Evolutionary conservation across 2,797 vertebrate genomes (phyloP), one percentile per base, ranked within the genome.

Genomic region (Acanthopagrus latus): DNA sequence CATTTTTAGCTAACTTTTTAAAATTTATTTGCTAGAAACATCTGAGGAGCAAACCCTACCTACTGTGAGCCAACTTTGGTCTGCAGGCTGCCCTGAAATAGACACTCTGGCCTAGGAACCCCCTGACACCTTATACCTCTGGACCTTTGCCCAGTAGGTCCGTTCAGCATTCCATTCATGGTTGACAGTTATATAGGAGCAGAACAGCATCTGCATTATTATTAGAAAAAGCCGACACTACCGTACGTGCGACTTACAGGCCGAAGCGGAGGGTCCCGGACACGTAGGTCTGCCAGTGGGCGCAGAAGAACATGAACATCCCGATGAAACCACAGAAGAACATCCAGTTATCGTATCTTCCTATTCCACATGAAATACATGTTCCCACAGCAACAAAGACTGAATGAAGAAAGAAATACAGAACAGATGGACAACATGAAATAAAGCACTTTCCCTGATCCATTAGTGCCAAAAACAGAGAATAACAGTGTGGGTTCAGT

Each of bases 241-340:
- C 5, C 43, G 7, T n/a, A 4, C 13, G 7, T 23, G 44, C 16
- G 43, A 96, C 97, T 96, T 94, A 99, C 98, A 96, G 95, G 93
- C 97, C 97, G 85, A 99, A 99, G 77, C 95, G 96, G 46, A 99
- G 95, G 0, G 96, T 97, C 76, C 98, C 98, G 0, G 98, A 99
- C 62, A 99, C 98, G 0, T 99, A 99, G 50, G 98, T 98, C 94
- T 99, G 98, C 98, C 98, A 99, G 90, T 99, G 98, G 71, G 98
- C 98, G 82, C 98, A 99, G 94, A 98, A 99, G 93, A 99, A 99
- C 96, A 99, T 96, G 91, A 99, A 98, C 95, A 97, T 96, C 72
- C 97, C 97, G 71, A 98, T 89, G 80, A 99, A 99, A 79, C 96
- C 97, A 81, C 96, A 97, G 93, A 97, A 98, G 92, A 99, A 99